phyloP scores from a whole-genome alignment of 53 echinoderm and acorn worm genomes.

The Zoroaster sp. region DNA sequence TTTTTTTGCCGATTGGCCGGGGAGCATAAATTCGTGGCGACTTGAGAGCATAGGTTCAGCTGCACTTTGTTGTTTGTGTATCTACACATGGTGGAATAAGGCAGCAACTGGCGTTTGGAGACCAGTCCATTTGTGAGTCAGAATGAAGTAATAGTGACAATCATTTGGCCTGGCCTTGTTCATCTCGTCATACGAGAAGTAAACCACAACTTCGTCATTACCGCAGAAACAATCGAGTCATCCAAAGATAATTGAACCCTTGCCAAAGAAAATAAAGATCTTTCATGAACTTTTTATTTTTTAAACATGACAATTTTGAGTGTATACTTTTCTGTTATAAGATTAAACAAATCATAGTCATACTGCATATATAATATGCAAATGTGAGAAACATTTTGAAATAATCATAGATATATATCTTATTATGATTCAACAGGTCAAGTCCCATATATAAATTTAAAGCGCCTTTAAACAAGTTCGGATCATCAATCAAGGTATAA shows the following conservation, averaged over 20 bases:
- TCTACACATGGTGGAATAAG: neutral
- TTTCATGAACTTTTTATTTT: neutral
- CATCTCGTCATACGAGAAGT: neutral
- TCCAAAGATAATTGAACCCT: neutral
- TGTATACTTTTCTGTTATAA: no score
- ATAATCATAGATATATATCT: no score
- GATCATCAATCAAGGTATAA: no score
- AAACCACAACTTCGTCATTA: neutral
- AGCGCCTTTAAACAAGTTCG: no score
- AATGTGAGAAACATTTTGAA: no score
- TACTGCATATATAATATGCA: no score
- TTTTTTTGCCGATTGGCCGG: neutral
- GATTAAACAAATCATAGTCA: no score
- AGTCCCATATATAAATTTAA: no score
- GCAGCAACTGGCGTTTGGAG: neutral
- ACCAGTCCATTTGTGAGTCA: neutral
- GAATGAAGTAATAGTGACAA: neutral
- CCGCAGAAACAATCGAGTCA: neutral
- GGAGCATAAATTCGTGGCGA: neutral
- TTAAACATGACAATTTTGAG: neutral
- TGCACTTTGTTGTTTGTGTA: slow-evolving; percentile 6
- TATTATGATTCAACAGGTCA: no score
- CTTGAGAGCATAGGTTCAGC: neutral
- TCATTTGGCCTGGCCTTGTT: neutral
- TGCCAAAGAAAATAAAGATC: neutral